A percentile compares a stretch with the other conserved stretches of the same genome.
These are phyloP conservation scores for Ellobius talpinus DNA, from an alignment of 2,113 vertebrate species.

Conservation along the genomic window DNA sequence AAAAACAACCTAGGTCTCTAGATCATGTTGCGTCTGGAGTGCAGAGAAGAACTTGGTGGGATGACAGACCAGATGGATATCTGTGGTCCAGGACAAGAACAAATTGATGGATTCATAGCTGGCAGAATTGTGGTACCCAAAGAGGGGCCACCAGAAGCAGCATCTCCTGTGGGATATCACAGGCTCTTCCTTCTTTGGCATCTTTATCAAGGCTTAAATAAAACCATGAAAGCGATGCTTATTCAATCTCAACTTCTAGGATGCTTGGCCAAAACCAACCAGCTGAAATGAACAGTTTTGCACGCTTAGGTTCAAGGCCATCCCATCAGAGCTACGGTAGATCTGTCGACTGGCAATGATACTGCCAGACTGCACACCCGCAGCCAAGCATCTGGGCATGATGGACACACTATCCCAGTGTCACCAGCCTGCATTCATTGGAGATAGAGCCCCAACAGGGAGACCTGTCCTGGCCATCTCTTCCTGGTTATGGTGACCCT, in stretches of 20 bases:
- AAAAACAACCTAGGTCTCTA: background rate
- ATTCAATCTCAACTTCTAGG: constrained; percentile 28
- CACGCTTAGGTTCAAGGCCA: background rate
- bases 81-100: constrained; percentile 23
- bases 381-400: background rate
- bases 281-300: constrained; percentile 48
- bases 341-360: background rate
- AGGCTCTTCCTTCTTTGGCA: constrained; percentile 37
- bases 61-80: constrained; percentile 12
- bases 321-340: background rate
- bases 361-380: constrained; percentile 22
- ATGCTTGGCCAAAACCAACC: constrained; percentile 64
- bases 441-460: background rate
- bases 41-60: background rate
- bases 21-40: background rate
- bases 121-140: constrained; percentile 13
- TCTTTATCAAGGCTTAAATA: constrained; percentile 52
- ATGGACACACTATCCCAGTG: background rate
- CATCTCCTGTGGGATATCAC: background rate
- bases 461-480: background rate
- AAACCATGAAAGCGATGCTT: constrained; percentile 40
- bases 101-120: constrained; percentile 67
- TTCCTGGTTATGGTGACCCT: background rate
- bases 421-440: background rate
- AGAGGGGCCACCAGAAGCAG: constrained; percentile 2